Conservation (phyloP, 2,888 invertebrate species). For the Zaprionus bogoriensis region DNA sequence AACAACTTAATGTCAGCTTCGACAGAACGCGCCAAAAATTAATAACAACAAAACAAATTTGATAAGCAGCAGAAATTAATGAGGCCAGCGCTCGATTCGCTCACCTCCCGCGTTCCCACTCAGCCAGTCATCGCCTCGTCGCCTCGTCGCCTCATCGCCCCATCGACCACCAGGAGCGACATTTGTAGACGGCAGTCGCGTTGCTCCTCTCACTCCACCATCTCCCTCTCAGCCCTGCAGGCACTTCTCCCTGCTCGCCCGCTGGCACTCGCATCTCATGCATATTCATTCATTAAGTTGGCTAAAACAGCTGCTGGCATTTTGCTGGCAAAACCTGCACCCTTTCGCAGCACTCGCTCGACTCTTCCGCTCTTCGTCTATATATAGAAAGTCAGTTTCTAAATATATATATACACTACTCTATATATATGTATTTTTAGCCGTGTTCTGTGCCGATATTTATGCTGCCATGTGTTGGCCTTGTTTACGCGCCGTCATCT, state of each 20-base stretch:
- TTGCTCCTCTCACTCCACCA: background rate
- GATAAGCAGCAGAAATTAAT: constrained; percentile 69
- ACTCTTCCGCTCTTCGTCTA: constrained; percentile 21
- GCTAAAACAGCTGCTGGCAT: constrained; percentile 65
- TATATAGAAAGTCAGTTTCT: constrained; percentile 9
- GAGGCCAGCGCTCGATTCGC: constrained; percentile 53
- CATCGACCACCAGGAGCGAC: background rate
- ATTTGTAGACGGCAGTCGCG: constrained; percentile 12
- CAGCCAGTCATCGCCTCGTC: too few relatives aligned
- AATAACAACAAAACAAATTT: constrained; percentile 68
- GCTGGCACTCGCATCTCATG: constrained; percentile 46
- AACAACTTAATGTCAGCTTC: constrained; percentile 43
- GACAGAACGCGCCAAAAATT: constrained; percentile 45
- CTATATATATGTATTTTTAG: constrained; percentile 37
- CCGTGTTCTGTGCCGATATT: constrained; percentile 38
- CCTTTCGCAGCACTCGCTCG: constrained; percentile 1
- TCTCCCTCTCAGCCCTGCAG: background rate
- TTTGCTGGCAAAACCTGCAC: constrained; percentile 35
- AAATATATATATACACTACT: background rate
- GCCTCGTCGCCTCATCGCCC: background rate
- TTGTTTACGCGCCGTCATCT: constrained; percentile 69
- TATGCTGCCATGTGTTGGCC: constrained; percentile 70
- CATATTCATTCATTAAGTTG: constrained; percentile 72
- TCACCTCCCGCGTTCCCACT: background rate
- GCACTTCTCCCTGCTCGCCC: background rate